Conservation (phyloP, 2,888 invertebrate genomes). For the Cephus nigrinus region DNA sequence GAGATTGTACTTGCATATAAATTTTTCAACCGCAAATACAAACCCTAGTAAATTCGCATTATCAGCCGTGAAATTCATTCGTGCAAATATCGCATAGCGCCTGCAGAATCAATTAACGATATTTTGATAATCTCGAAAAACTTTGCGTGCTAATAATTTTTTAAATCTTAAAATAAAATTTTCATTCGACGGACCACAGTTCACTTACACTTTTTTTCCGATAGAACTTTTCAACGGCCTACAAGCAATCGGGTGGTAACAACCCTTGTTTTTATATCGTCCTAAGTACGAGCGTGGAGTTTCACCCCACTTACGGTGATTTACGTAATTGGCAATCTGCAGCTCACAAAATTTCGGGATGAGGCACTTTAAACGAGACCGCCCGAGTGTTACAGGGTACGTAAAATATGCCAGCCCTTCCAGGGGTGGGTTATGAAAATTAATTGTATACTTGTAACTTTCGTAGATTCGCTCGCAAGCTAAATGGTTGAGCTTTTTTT, state of each 20-base stretch:
- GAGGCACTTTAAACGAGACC: background rate
- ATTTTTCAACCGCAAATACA: background rate
- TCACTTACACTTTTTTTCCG: background rate
- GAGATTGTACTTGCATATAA: background rate
- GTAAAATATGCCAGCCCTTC: conserved; percentile 25
- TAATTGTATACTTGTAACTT: conserved; percentile 29
- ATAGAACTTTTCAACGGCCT: background rate
- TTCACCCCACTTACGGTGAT: background rate
- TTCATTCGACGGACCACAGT: background rate
- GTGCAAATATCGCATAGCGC: background rate
- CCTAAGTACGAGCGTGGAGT: background rate
- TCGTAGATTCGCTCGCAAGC: background rate
- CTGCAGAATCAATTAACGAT: background rate
- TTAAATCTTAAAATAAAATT: background rate
- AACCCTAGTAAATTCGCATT: background rate
- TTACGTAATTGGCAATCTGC: background rate
- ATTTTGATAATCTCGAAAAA: background rate
- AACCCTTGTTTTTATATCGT: background rate
- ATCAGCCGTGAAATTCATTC: background rate
- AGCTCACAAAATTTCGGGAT: background rate
- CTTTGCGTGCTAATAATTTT: background rate
- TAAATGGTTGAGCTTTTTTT: background rate
- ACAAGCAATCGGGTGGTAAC: background rate
- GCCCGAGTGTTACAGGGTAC: conserved; percentile 19
- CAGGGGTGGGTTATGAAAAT: conserved; percentile 28